phyloP scores from a whole-genome alignment of 2,797 vertebrate genomes.

The Chelidonichthys spinosus region DNA sequence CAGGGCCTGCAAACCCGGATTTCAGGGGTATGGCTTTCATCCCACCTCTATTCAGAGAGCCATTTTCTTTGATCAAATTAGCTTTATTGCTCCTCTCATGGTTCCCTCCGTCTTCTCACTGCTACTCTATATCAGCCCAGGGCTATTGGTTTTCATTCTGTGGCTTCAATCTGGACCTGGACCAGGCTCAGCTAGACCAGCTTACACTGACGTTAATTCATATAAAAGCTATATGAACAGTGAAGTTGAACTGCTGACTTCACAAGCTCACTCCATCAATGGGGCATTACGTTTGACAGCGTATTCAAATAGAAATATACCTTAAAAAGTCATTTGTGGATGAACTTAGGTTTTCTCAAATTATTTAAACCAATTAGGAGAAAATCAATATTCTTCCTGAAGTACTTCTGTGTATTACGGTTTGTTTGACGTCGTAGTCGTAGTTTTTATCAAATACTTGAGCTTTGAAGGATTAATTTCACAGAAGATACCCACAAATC shows the following conservation, averaged over 20 bases:
- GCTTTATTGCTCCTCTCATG: slow-evolving; percentile 85
- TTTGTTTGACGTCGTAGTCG: slow-evolving; percentile 9
- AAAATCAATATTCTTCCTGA: slow-evolving; percentile 9
- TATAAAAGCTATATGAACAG: slow-evolving; percentile 72
- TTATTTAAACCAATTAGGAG: slow-evolving; percentile 12
- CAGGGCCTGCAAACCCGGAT: slow-evolving; percentile 78
- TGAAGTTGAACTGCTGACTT: slow-evolving; percentile 58
- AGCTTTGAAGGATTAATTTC: slow-evolving; percentile 33
- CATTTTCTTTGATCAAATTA: slow-evolving; percentile 87
- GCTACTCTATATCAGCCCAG: slow-evolving; percentile 80
- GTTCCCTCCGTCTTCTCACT: slow-evolving; percentile 77
- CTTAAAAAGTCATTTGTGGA: slow-evolving; percentile 35
- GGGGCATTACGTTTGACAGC: slow-evolving; percentile 29
- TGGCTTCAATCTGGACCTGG: slow-evolving; percentile 76
- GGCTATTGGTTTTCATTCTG: slow-evolving; percentile 81
- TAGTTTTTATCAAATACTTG: slow-evolving; percentile 33
- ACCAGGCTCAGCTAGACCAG: slow-evolving; percentile 58
- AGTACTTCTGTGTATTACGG: slow-evolving; percentile 1
- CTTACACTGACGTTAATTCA: slow-evolving; percentile 66
- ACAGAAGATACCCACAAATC: slow-evolving; percentile 15
- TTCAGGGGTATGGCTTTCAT: slow-evolving; percentile 80
- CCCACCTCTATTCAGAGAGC: slow-evolving; percentile 83
- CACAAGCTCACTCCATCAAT: slow-evolving; percentile 55
- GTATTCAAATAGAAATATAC: slow-evolving; percentile 50
- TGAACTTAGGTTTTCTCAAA: slow-evolving; percentile 19